Evolutionary conservation across 2,888 invertebrate genomes (phyloP).

Genomic region (Carterocephalus palaemon): DNA sequence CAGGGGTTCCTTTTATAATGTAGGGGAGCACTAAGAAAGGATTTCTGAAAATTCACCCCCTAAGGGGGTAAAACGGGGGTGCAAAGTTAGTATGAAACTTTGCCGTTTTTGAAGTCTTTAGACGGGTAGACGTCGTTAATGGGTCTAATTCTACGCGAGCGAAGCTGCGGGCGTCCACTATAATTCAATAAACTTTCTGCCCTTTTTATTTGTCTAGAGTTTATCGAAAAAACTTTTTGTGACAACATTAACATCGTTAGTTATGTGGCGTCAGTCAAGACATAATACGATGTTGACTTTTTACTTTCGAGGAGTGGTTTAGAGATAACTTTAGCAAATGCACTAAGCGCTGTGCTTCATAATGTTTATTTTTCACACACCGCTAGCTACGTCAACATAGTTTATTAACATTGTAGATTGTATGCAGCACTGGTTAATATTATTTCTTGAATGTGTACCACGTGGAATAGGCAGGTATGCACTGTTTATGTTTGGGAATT

Average conservation of each 20-base stretch:
- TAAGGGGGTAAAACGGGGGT: no score
- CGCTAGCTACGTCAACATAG: slow-evolving; percentile 52
- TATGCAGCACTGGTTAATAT: slow-evolving; percentile 47
- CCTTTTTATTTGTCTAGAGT: slow-evolving; percentile 25
- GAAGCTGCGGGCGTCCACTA: no score
- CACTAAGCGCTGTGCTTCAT: slow-evolving; percentile 51
- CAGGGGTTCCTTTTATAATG: no score
- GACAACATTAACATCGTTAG: slow-evolving; percentile 44
- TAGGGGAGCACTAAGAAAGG: no score
- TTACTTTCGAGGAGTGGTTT: slow-evolving; percentile 59
- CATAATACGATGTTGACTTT: slow-evolving; percentile 68
- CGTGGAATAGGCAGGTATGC: slow-evolving; percentile 26
- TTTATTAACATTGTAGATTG: slow-evolving; percentile 55
- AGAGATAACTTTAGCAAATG: slow-evolving; percentile 73
- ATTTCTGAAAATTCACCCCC: no score
- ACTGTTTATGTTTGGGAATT: slow-evolving; percentile 21
- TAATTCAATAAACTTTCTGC: slow-evolving; percentile 20
- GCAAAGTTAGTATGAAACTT: no score
- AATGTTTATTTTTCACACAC: slow-evolving; percentile 70
- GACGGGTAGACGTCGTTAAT: no score
- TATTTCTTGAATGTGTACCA: slow-evolving; percentile 36
- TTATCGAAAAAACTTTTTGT: slow-evolving; percentile 35
- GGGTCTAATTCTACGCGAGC: no score
- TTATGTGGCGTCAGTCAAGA: slow-evolving; percentile 53
- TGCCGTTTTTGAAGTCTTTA: no score